A percentile compares a stretch with the other conserved stretches of the same genome.
These are phyloP conservation scores for Phyllostomus hastatus DNA, from an alignment of 2,113 vertebrate species.

Conservation along the genomic window DNA sequence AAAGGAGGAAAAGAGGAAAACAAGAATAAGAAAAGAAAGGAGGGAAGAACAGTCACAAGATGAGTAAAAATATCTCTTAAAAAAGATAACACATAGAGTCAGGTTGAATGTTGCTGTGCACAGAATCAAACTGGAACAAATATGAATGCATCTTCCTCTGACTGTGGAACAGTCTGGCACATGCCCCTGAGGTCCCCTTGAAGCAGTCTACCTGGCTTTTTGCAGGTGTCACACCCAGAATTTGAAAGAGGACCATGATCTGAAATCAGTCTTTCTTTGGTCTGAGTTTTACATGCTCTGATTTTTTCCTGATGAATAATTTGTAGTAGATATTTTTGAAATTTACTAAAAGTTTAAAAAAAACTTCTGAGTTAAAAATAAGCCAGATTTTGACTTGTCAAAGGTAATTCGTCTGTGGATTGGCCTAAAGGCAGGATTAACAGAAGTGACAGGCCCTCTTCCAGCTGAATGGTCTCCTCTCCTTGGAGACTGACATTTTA, in stretches of 20 bases:
- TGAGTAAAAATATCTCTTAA: not conserved
- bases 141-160: not conserved
- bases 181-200: not conserved
- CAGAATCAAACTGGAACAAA: not conserved
- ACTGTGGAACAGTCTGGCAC: not conserved
- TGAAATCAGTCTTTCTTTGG: not conserved
- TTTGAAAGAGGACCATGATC: not conserved
- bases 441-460: not conserved
- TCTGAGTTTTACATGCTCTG: not conserved
- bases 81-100: not conserved
- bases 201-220: not conserved
- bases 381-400: slow-evolving; percentile 49
- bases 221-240: not conserved
- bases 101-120: not conserved
- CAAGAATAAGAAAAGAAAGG: not conserved
- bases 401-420: slow-evolving; percentile 42
- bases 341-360: slow-evolving; percentile 21
- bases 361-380: slow-evolving; percentile 19
- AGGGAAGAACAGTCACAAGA: not conserved
- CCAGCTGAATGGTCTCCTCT: slow-evolving; percentile 13
- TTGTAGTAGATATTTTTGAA: slow-evolving; percentile 25
- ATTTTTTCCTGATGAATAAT: not conserved
- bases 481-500: slow-evolving; percentile 52
- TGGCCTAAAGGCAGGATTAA: slow-evolving; percentile 41
- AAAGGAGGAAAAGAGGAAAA: not conserved